Conservation (phyloP, 2,113 vertebrate species). For the Proteles cristata region DNA sequence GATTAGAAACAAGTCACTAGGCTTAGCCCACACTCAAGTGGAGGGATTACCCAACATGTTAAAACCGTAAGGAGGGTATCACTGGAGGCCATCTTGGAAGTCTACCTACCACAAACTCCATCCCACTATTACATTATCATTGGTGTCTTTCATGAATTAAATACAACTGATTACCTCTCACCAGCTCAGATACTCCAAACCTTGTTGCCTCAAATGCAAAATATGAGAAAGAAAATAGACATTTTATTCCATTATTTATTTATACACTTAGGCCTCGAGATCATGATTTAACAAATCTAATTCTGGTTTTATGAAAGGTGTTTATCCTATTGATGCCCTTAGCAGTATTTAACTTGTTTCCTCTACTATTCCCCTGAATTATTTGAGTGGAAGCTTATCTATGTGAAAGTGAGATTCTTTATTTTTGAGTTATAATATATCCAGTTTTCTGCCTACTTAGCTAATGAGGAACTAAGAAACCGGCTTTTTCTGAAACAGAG, state of each 20-base stretch:
- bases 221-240: background rate
- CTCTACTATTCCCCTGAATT: background rate
- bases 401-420: background rate
- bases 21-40: background rate
- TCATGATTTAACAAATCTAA: background rate
- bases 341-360: background rate
- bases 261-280: background rate
- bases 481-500: background rate
- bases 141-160: background rate
- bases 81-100: fast-evolving
- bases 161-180: background rate
- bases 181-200: background rate
- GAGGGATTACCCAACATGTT: background rate
- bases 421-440: background rate
- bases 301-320: background rate
- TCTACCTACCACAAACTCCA: background rate
- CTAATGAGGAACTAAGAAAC: background rate
- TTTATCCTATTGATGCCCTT: background rate
- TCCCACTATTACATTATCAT: background rate
- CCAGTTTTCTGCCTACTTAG: background rate
- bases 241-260: background rate
- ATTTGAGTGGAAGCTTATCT: background rate
- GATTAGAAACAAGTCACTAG: background rate
- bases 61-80: background rate
- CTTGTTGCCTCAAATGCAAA: background rate